Conservation (phyloP, 2,888 invertebrate species). For the Harpagoxenus sublaevis region DNA sequence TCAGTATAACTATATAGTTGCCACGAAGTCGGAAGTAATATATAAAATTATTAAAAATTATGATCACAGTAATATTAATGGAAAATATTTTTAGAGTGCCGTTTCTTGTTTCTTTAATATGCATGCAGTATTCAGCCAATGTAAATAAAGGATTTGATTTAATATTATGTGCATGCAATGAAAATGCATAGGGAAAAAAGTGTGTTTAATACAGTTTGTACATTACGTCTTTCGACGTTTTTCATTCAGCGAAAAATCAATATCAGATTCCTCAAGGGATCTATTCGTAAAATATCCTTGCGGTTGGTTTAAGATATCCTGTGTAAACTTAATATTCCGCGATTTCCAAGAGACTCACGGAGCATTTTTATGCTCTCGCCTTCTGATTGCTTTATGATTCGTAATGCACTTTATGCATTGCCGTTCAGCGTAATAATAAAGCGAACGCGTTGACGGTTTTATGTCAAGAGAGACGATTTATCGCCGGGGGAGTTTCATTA, state of each 20-base stretch:
- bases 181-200: neutral
- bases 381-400: conserved; percentile 33
- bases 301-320: neutral
- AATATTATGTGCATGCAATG: neutral
- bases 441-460: conserved; percentile 21
- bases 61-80: neutral
- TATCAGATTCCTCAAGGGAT: neutral
- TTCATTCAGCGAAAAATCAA: neutral
- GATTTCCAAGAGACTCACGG: neutral
- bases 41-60: neutral
- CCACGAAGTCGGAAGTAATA: neutral
- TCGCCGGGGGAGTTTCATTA: neutral
- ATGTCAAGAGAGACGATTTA: neutral
- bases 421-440: conserved; percentile 5
- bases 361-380: conserved; percentile 12
- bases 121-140: neutral
- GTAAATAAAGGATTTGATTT: neutral
- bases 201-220: neutral
- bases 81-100: neutral
- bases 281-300: neutral
- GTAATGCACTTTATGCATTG: conserved; percentile 20
- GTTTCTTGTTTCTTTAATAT: conserved; percentile 11
- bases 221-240: neutral
- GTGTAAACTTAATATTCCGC: neutral
- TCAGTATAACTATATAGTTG: neutral